Percentiles rank a stretch among this genome's conserved stretches.
Evolutionary conservation across 2,888 invertebrate species (phyloP).

Genomic region (Phania funesta): DNA sequence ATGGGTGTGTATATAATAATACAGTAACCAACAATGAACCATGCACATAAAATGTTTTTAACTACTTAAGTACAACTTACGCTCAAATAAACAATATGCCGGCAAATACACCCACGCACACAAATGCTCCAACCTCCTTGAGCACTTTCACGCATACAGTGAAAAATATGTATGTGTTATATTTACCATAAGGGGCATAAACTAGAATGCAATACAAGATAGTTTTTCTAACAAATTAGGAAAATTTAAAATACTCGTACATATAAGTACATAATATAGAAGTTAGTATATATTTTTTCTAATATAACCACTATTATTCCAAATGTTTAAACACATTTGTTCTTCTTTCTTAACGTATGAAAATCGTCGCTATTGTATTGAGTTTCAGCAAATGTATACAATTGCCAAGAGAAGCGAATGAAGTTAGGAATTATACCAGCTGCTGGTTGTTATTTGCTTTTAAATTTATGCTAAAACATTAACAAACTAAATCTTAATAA

Average conservation of each 20-base stretch:
- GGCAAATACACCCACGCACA: background rate
- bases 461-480: too few relatives aligned
- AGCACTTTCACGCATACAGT: too few relatives aligned
- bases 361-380: conserved; percentile 1
- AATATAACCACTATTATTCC: background rate
- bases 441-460: conserved; percentile 10
- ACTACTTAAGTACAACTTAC: conserved; percentile 60
- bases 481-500: too few relatives aligned
- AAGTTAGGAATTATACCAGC: too few relatives aligned
- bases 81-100: conserved; percentile 33
- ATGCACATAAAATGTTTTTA: conserved; percentile 61
- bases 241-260: conserved; percentile 15
- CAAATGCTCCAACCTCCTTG: too few relatives aligned
- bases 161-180: too few relatives aligned
- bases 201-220: conserved; percentile 29
- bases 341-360: background rate
- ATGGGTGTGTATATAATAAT: too few relatives aligned
- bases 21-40: conserved; percentile 47
- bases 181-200: conserved; percentile 19
- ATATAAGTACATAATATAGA: background rate
- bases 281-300: background rate
- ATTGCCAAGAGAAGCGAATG: background rate
- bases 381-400: conserved; percentile 12
- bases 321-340: background rate
- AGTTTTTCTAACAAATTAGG: conserved; percentile 42